A percentile compares a stretch with the other conserved stretches of the same genome.
Evolutionary conservation across 2,888 invertebrate species (phyloP).

Genomic region (Gibbula magus): DNA sequence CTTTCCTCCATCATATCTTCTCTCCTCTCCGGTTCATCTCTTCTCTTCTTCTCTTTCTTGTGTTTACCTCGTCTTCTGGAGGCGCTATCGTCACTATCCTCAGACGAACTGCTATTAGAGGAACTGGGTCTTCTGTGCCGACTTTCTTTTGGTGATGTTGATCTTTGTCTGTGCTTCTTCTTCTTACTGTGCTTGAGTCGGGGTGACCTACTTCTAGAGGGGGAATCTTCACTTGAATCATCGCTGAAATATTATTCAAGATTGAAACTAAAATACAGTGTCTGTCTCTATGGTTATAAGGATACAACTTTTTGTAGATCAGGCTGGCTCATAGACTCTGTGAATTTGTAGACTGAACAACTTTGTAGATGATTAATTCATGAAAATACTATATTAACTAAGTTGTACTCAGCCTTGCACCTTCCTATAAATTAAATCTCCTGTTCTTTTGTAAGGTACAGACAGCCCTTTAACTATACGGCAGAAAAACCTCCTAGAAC

Average conservation of each 20-base stretch:
- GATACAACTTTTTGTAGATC: too few species aligned
- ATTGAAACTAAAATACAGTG: background rate
- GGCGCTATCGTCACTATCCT: constrained; percentile 9
- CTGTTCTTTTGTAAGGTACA: too few species aligned
- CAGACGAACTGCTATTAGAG: constrained; percentile 34
- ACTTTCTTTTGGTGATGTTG: constrained; percentile 31
- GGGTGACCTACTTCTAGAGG: constrained; percentile 41
- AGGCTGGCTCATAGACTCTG: too few species aligned
- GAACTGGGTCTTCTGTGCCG: constrained; percentile 30
- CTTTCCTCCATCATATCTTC: constrained; percentile 42
- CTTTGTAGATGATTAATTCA: too few species aligned
- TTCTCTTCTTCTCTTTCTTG: constrained; percentile 29
- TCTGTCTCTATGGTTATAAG: background rate
- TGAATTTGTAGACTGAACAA: too few species aligned
- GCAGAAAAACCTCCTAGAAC: too few species aligned
- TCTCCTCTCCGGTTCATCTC: constrained; percentile 36
- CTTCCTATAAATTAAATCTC: too few species aligned
- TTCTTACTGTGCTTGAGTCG: constrained; percentile 43
- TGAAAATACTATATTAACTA: too few species aligned
- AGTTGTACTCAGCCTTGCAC: too few species aligned
- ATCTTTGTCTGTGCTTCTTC: constrained; percentile 31
- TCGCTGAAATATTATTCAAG: constrained; percentile 27
- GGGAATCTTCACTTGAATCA: constrained; percentile 28
- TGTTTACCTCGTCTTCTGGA: background rate
- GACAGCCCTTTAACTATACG: too few species aligned